Evolutionary conservation across 2,888 invertebrate species (phyloP), one percentile per base, ranked within the genome.

Genomic region (Candidula unifasciata): DNA sequence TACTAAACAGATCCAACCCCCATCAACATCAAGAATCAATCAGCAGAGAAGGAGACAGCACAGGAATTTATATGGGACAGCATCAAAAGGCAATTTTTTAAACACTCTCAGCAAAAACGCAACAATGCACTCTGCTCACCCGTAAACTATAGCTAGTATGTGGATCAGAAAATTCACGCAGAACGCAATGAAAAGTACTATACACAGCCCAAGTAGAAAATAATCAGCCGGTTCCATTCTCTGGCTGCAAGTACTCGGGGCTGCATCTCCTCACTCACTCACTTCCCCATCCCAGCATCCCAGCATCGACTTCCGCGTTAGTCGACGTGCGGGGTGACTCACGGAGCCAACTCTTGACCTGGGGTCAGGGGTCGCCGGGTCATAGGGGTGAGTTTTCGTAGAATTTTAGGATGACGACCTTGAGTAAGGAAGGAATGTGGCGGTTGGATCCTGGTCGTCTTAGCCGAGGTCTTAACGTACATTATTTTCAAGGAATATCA

Each of bases 191-290:
- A 84, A 80, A n/a, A 84, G 76, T 64, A 77, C 68, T 66, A 84
- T 80, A 80, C 84, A 84, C 44, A 84, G 80, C 60, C 69, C 84
- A 35, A 80, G 54, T 76, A 84, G 35, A 80, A 80, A 76, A 84
- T 80, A 84, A 80, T 84, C 84, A 64, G 52, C 84, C 80, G 84
- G 84, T 80, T 84, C 84, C 84, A 84, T 84, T 69, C 30, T 84
- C 76, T 80, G 13, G 37, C 30, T 69, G 74, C 82, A 66, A 33
- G 52, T 82, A 52, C 78, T 66, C 54, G 73, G 44, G 77, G 54
- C 77, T 73, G 68, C 44, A 57, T 82, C n/a, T n/a, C n/a, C n/a
- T n/a, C n/a, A n/a, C 33, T 82, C 74, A 79, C 71, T 83, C 57
- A 77, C 78, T 83, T 69, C 64, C 71, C 78, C 78, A 54, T 79